These are phyloP conservation scores for Sinella curviseta DNA, from an alignment of 1,140 invertebrate species.

Conservation along the genomic window DNA sequence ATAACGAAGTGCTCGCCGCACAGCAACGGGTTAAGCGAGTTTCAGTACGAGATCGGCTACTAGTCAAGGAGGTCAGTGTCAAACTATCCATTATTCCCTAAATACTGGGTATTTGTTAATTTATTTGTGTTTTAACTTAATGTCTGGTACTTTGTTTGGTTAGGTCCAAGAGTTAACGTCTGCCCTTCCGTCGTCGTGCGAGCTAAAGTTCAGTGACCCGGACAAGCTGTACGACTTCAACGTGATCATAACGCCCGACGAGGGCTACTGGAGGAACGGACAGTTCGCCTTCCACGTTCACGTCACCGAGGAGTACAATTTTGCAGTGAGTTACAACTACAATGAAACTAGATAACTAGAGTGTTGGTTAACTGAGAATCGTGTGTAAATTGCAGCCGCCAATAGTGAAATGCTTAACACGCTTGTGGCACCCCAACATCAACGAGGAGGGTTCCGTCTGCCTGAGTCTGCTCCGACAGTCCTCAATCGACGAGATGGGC, in stretches of 20 bases:
- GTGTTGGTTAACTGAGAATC: background rate
- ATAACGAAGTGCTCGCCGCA: slow-evolving; percentile 52
- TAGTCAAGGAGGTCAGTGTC: slow-evolving; percentile 72
- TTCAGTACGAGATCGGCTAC: slow-evolving; percentile 78
- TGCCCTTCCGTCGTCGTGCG: slow-evolving; percentile 76
- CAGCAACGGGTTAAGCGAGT: slow-evolving; percentile 60
- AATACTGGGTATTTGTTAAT: too few species aligned
- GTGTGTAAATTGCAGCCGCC: slow-evolving; percentile 69
- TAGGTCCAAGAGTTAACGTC: slow-evolving; percentile 88
- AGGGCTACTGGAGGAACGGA: slow-evolving; percentile 86
- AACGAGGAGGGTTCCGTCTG: slow-evolving; percentile 91
- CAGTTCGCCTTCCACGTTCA: slow-evolving; percentile 80
- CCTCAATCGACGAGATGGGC: slow-evolving; percentile 89
- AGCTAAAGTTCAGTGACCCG: slow-evolving; percentile 76
- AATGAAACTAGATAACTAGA: slow-evolving; percentile 14
- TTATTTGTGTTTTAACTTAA: too few species aligned
- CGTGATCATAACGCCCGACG: slow-evolving; percentile 77
- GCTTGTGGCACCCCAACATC: slow-evolving; percentile 95
- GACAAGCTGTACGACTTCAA: slow-evolving; percentile 78
- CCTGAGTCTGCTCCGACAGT: slow-evolving; percentile 84
- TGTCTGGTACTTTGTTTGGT: slow-evolving; percentile 48
- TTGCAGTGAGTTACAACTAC: slow-evolving; percentile 69
- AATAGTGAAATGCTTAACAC: slow-evolving; percentile 83
- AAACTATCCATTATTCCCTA: too few species aligned
- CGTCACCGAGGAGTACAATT: slow-evolving; percentile 93